Evolutionary conservation across 2,797 vertebrate genomes (phyloP), one percentile per base, ranked within the genome.

Genomic region (Choloepus didactylus): DNA sequence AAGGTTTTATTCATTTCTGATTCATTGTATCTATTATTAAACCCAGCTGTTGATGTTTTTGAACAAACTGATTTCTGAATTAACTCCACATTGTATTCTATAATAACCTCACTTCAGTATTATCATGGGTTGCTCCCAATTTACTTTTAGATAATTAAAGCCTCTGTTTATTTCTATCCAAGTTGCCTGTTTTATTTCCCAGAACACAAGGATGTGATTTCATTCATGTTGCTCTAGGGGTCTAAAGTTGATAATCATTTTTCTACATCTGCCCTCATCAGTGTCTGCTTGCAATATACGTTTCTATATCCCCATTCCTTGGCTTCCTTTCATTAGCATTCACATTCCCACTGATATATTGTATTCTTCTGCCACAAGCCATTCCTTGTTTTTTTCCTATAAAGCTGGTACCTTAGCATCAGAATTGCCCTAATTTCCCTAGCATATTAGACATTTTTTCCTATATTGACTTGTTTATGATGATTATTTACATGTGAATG

Each of bases 81-180:
- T 98, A 98, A 97, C 98, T 98, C 96, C 97, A 96, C 96, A 98
- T 98, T 98, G 97, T 98, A 87, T 98, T 98, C 96, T 97, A 38
- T 98, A 98, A 98, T 98, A 98, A 98, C 1, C 2, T 92, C 93
- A 97, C 97, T 98, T 98, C 98, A 97, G 97, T 98, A 98, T 98
- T 98, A 97, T 97, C 97, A 98, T 97, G 97, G 97, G 98, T 97
- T 98, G 97, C 93, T 98, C 98, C 97, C 98, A 98, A 98, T 98
- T 98, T 98, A 98, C 98, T 98, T 98, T 98, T 97, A 97, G 98
- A 98, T 99, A 98, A 98, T 98, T 98, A 98, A 98, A 98, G 97
- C 97, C 97, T 98, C 97, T 98, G 96, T 98, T 98, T 98, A 98
- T 98, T 98, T 98, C 96, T 97, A 89, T 98, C 97, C 93, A 97